phyloP scores from a whole-genome alignment of 2,113 vertebrate genomes.

The Neodontobutis hainanensis region DNA sequence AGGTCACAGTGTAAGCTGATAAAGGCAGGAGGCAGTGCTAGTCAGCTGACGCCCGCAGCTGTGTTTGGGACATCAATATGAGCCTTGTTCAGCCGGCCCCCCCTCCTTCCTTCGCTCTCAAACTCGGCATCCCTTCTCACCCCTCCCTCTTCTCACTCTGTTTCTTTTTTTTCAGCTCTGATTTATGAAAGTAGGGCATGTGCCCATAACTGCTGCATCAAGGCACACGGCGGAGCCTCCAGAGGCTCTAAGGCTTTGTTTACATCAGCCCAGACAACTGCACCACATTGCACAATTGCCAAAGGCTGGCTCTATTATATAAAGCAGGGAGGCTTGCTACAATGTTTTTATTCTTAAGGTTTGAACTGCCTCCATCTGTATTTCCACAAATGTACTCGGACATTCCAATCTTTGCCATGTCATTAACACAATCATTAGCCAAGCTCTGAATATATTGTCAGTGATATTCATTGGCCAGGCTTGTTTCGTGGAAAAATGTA shows the following conservation, averaged over 20 bases:
- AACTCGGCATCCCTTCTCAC: not conserved
- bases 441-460: not conserved
- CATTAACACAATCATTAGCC: no score
- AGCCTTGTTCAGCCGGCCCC: conserved; percentile 72
- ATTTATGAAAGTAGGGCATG: conserved; percentile 83
- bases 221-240: conserved; percentile 77
- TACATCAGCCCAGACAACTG: conserved; percentile 77
- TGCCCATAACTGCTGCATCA: conserved; percentile 85
- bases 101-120: not conserved
- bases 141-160: conserved; percentile 24
- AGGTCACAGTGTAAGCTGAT: conserved; percentile 82
- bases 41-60: conserved; percentile 84
- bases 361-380: conserved; percentile 20
- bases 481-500: conserved; percentile 29
- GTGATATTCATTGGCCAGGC: conserved; percentile 37
- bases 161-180: conserved; percentile 70
- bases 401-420: conserved; percentile 24
- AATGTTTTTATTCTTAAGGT: conserved; percentile 58
- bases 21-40: conserved; percentile 76
- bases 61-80: conserved; percentile 82
- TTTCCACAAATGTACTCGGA: conserved; percentile 33
- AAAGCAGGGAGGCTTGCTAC: conserved; percentile 56
- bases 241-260: conserved; percentile 71
- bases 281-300: conserved; percentile 74
- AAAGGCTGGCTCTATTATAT: conserved; percentile 73